Evolutionary conservation across 2,113 vertebrate genomes (phyloP), one percentile per base, ranked within the genome.

Genomic region (Eubucco bourcierii): DNA sequence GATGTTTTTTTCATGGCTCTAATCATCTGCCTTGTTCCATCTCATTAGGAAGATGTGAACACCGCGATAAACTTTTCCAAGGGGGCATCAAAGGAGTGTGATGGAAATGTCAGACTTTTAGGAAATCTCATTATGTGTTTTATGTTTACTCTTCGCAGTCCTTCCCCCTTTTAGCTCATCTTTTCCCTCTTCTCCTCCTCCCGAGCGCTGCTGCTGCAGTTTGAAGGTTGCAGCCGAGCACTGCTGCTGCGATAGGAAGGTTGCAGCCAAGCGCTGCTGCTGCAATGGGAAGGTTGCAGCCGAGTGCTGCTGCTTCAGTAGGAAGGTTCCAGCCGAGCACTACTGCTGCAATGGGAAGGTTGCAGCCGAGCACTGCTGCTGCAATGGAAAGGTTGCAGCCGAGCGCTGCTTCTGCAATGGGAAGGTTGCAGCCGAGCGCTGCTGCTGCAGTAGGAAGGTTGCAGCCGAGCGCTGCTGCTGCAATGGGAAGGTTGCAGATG

Each of bases 31-130:
- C 91, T 96, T 97, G 84, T 95, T 95, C 87, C 85, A 95, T 96
- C 95, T 96, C 95, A 97, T 96, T 97, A 97, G 95, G 96, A 97
- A 96, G 96, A 97, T 96, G 89, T 96, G 80, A 95, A 90, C 81
- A 73, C 84, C 59, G 56, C 1, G 97, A 97, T 97, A 97, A 96
- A 96, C 93, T 96, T 97, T 90, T 78, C 92, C 92, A 96, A 96
- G 94, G 81, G 72, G 66, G 85, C 93, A 94, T 96, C 93, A 95
- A 95, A 96, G 95, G 90, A 89, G 78, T 61, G 53, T 86, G 80
- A 88, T 94, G 85, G 74, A 94, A 94, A 92, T 92, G 82, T 78
- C 91, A 95, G 94, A 90, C 95, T 81, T 97, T 95, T 94, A 80
- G 91, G 83, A 87, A 91, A 90, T 94, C 15, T 90, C 93, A 89